Base-by-base conservation (phyloP, 2,797 vertebrate species). In the Acomys russatus region DNA sequence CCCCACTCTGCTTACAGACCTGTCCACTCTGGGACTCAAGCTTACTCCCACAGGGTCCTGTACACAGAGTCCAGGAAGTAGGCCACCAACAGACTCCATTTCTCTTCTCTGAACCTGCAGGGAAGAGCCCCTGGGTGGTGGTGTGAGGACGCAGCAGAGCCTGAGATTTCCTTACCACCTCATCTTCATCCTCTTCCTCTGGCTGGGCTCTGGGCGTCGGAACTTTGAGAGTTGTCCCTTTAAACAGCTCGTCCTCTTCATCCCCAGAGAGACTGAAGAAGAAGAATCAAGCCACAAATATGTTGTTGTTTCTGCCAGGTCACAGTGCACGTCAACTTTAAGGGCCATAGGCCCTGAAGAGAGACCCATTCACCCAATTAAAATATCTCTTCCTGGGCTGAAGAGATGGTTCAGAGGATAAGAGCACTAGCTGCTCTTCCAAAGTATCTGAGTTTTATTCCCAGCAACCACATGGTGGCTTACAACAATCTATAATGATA, bases 171-270 rank as follows among this genome's bases (percentile, higher is more conserved):
- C 99, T 98, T 98, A 99, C 99, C 99, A 99, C 98, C 97, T 99
- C 99, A 5, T 99, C 99, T 92, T 99, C 99, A 56, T 99, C 99
- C 33, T 99, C 99, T 38, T 99, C 99, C 25, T 98, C 98, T 7
- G 96, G 73, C 22, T 91, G 90, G 87, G 90, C 93, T 84, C 1
- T 97, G 83, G 97, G 83, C 74, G 97, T 98, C 1, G 71, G 71
- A 10, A 92, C 64, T 96, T 98, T 98, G 10, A n/a, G 97, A 96
- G 98, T 68, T 56, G 98, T 44, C 9, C 94, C 88, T 98, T 98
- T 97, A 95, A 98, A 98, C n/a, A 98, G 97, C 90, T 96, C 91
- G 1, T 97, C 97, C 6, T 98, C 97, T 25, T 98, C 98, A 35
- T 98, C 98, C 35, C 66, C 94, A 86, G 97, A 97, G 74, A 98